These are phyloP conservation scores for Mythimna impura DNA, from an alignment of 2,888 invertebrate species.

Conservation along the genomic window DNA sequence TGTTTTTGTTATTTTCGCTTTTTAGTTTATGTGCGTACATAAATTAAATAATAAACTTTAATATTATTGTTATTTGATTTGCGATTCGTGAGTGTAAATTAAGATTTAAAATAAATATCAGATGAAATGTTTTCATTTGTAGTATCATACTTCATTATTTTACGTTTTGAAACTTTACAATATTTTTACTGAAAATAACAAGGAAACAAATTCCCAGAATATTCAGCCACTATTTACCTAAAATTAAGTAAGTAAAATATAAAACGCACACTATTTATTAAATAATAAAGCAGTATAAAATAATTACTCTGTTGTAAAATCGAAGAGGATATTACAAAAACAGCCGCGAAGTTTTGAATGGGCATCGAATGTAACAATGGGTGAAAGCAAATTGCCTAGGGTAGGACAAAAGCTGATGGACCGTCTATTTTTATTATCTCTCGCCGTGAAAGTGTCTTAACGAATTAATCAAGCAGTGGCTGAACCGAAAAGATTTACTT, in stretches of 20 bases:
- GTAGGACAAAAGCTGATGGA: constrained; percentile 73
- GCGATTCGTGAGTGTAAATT: not conserved
- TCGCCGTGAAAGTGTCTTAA: constrained; percentile 77
- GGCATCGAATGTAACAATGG: constrained; percentile 70
- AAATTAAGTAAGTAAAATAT: not conserved
- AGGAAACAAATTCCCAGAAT: not conserved
- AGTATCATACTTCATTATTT: not conserved
- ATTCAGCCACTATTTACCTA: not conserved
- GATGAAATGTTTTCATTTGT: not conserved
- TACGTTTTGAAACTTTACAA: too few relatives aligned
- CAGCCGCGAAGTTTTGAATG: constrained; percentile 63
- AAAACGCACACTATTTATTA: constrained; percentile 26
- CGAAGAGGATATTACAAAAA: constrained; percentile 55
- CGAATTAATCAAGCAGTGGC: constrained; percentile 83
- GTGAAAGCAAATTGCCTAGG: constrained; percentile 78
- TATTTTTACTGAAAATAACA: not conserved
- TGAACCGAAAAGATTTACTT: constrained; percentile 73
- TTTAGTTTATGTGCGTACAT: too few relatives aligned
- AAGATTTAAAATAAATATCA: not conserved
- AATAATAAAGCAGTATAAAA: constrained; percentile 28
- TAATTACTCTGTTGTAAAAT: constrained; percentile 53
- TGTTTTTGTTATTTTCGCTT: too few relatives aligned
- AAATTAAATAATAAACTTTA: too few relatives aligned
- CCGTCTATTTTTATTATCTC: constrained; percentile 81
- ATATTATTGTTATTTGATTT: constrained; percentile 5